These are phyloP conservation scores for Pygoscelis adeliae DNA, from an alignment of 2,113 vertebrate species.

Conservation along the genomic window DNA sequence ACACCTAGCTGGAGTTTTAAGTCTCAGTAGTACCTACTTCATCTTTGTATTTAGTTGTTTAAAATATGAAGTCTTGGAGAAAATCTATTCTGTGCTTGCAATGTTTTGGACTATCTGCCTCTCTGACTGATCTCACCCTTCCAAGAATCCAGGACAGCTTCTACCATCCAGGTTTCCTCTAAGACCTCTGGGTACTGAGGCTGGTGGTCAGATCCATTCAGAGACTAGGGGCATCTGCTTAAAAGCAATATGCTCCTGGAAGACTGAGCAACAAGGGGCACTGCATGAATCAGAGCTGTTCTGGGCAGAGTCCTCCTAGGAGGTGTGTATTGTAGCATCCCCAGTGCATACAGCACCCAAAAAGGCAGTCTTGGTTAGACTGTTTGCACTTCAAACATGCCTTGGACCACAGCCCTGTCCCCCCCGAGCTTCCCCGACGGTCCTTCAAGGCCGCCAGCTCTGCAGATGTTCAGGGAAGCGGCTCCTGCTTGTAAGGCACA, in stretches of 20 bases:
- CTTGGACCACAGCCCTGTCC: neutral
- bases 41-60: neutral
- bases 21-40: neutral
- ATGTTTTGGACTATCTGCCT: fast-evolving
- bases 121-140: neutral
- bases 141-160: neutral
- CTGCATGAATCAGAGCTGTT: neutral
- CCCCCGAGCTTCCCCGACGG: fast-evolving
- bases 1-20: neutral
- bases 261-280: neutral
- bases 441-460: neutral
- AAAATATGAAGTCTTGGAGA: neutral
- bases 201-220: neutral
- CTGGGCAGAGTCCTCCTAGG: neutral
- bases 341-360: neutral
- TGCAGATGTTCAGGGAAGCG: neutral
- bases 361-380: neutral
- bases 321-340: neutral
- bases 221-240: neutral
- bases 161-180: neutral
- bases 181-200: neutral
- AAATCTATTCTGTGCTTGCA: neutral
- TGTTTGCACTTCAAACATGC: neutral
- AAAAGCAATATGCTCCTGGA: neutral
- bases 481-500: neutral